A percentile compares a stretch with the other conserved stretches of the same genome.
Conservation (phyloP, 2,797 vertebrate species). For the Sphaeramia orbicularis region DNA sequence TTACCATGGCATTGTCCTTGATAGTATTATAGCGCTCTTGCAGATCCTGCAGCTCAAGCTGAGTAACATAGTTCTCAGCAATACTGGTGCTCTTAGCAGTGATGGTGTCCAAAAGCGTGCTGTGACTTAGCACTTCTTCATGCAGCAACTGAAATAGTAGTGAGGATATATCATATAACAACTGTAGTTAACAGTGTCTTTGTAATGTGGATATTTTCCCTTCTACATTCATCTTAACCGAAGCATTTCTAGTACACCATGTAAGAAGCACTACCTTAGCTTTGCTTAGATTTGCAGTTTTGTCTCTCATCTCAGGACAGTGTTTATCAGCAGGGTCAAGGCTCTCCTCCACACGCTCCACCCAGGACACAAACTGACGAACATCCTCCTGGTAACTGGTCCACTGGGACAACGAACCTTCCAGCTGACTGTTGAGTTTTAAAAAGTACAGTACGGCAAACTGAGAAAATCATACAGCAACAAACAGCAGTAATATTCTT, state of each 20-base stretch:
- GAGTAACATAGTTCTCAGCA: slow-evolving; percentile 91
- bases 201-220: background rate
- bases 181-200: background rate
- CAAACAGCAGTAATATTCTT: no score
- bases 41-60: slow-evolving; percentile 93
- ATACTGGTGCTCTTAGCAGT: slow-evolving; percentile 90
- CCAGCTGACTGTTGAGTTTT: slow-evolving; percentile 88
- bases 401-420: slow-evolving; percentile 96
- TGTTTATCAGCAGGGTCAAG: slow-evolving; percentile 88
- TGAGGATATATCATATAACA: no score
- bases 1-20: slow-evolving; percentile 91
- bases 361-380: slow-evolving; percentile 92
- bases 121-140: slow-evolving; percentile 94
- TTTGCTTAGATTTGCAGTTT: slow-evolving; percentile 90
- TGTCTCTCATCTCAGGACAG: slow-evolving; percentile 92
- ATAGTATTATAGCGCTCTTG: slow-evolving; percentile 89
- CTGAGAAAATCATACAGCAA: background rate
- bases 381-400: slow-evolving; percentile 98
- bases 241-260: no score
- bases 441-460: slow-evolving; percentile 8
- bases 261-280: slow-evolving; percentile 86
- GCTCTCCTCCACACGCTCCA: slow-evolving; percentile 90
- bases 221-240: no score
- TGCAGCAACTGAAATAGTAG: slow-evolving; percentile 87
- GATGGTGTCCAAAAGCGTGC: slow-evolving; percentile 90